Conservation (phyloP, 2,797 vertebrate genomes). For the Carcharodon carcharias region DNA sequence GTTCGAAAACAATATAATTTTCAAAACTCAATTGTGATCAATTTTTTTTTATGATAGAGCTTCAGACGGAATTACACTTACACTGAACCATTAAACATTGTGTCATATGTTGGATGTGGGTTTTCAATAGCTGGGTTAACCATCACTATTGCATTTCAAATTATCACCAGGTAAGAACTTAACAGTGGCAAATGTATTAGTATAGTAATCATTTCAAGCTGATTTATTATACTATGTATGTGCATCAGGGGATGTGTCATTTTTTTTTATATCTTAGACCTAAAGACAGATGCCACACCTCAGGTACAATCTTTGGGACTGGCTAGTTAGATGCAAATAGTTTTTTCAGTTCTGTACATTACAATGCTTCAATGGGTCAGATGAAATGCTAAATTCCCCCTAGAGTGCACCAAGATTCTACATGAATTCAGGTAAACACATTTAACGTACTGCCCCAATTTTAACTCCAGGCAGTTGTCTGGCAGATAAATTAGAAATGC, state of each 20-base stretch:
- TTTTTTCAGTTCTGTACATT: neutral
- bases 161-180: constrained; percentile 58
- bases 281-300: neutral
- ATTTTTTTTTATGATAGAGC: constrained; percentile 46
- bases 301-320: neutral
- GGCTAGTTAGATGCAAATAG: neutral
- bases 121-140: constrained; percentile 57
- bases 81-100: constrained; percentile 45
- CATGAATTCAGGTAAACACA: neutral
- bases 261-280: neutral
- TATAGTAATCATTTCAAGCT: neutral
- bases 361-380: neutral
- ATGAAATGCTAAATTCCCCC: neutral
- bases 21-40: neutral
- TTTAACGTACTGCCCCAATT: neutral
- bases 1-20: neutral
- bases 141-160: constrained; percentile 57
- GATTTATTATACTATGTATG: neutral
- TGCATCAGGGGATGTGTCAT: neutral
- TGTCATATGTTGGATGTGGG: constrained; percentile 55
- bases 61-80: constrained; percentile 55
- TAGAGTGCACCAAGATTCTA: neutral
- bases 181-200: neutral
- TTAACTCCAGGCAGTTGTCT: neutral
- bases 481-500: neutral